phyloP scores from a whole-genome alignment of 2,888 invertebrate species.

The Petrolisthes cinctipes region DNA sequence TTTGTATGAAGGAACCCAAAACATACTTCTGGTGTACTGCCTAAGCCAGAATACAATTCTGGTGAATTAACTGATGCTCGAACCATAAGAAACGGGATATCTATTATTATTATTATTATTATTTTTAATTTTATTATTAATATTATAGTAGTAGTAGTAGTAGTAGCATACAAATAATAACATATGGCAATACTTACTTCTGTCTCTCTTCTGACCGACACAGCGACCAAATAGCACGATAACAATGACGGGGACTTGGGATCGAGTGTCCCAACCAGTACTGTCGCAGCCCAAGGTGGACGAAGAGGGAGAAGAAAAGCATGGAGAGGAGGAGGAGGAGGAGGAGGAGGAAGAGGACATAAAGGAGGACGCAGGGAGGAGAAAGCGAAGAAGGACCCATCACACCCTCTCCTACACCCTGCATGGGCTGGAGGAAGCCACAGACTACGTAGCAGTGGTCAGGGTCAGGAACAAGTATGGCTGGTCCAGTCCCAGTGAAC shows the following conservation, averaged over 20 bases:
- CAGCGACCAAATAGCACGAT: neutral
- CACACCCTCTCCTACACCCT: neutral
- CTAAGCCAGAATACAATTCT: no score
- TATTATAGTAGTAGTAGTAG: no score
- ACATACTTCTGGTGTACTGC: no score
- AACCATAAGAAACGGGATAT: no score
- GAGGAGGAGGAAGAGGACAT: neutral
- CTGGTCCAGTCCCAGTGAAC: neutral
- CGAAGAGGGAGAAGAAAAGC: neutral
- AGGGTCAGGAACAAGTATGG: constrained; percentile 5
- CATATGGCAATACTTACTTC: neutral
- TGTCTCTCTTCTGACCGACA: neutral
- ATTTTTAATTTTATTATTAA: no score
- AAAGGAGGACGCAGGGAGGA: neutral
- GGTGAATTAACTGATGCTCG: no score
- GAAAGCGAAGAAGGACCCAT: neutral
- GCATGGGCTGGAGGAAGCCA: neutral
- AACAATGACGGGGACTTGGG: neutral
- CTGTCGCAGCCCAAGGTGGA: neutral
- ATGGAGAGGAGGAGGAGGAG: neutral
- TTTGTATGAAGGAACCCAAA: no score
- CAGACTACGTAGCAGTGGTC: neutral
- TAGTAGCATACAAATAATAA: neutral
- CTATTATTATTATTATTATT: no score
- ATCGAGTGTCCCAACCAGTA: neutral